phyloP scores from a whole-genome alignment of 2,797 vertebrate species.

The Falco columbarius region DNA sequence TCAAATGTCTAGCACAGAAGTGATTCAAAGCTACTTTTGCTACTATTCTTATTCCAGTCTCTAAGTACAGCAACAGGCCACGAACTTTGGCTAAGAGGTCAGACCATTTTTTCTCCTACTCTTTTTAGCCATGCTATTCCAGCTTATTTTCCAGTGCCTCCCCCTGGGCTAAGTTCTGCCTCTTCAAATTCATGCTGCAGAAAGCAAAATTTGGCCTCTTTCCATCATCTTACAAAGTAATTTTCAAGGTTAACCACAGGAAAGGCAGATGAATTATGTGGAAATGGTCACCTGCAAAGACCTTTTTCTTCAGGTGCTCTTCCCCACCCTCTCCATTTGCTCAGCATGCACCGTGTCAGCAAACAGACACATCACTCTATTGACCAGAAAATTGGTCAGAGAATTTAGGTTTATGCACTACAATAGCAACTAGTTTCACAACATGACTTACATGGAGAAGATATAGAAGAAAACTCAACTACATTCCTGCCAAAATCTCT shows the following conservation, averaged over 20 bases:
- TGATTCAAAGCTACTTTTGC: neutral
- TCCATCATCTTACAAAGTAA: neutral
- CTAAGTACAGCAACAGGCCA: neutral
- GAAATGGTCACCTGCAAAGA: neutral
- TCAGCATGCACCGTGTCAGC: neutral
- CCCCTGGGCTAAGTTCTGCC: neutral
- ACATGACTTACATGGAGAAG: neutral
- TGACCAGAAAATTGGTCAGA: neutral
- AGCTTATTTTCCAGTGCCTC: neutral
- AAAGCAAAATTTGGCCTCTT: neutral
- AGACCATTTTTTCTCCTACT: neutral
- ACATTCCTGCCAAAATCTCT: constrained; percentile 4
- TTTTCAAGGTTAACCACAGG: constrained; percentile 20
- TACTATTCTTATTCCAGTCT: neutral
- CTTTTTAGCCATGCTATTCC: neutral
- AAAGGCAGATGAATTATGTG: neutral
- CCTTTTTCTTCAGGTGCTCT: neutral
- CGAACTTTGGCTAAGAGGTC: neutral
- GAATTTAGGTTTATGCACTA: neutral
- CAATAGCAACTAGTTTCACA: neutral
- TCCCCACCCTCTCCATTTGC: neutral
- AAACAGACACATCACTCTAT: neutral
- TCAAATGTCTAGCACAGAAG: neutral
- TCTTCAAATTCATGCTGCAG: neutral
- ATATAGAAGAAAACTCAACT: neutral